Evolutionary conservation across 2,888 invertebrate genomes (phyloP).

Genomic region (Meandrusa payeni): DNA sequence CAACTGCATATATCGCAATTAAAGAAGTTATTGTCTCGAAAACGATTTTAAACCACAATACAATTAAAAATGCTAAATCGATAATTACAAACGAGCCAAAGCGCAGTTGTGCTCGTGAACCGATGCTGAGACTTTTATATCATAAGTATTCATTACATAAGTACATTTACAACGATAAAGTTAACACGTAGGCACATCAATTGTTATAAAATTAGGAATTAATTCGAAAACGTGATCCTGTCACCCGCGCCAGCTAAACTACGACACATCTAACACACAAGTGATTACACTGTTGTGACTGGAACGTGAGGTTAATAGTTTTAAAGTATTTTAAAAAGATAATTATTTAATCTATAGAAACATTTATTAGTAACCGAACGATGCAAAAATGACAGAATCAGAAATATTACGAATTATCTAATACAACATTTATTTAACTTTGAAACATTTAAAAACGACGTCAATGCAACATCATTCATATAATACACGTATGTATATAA

Average conservation of each 20-base stretch:
- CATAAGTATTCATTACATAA: slow-evolving; percentile 56
- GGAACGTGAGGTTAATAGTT: slow-evolving; percentile 44
- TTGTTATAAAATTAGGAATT: slow-evolving; percentile 79
- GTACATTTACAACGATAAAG: slow-evolving; percentile 69
- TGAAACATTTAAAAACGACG: slow-evolving; percentile 49
- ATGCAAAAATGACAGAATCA: slow-evolving; percentile 36
- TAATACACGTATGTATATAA: slow-evolving; percentile 51
- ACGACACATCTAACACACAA: slow-evolving; percentile 65
- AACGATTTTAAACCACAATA: slow-evolving; percentile 44
- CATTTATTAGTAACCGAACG: slow-evolving; percentile 31
- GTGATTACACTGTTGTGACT: slow-evolving; percentile 49
- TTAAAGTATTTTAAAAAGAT: slow-evolving; percentile 37
- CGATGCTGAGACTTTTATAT: slow-evolving; percentile 48
- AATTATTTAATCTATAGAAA: slow-evolving; percentile 28
- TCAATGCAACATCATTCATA: slow-evolving; percentile 59
- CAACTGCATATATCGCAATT: slow-evolving; percentile 30
- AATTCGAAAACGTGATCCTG: slow-evolving; percentile 72
- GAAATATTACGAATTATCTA: slow-evolving; percentile 42
- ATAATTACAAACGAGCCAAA: slow-evolving; percentile 26
- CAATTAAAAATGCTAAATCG: slow-evolving; percentile 38
- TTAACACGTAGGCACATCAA: slow-evolving; percentile 82
- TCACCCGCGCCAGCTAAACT: slow-evolving; percentile 60
- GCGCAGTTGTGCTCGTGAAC: slow-evolving; percentile 34
- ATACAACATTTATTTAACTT: slow-evolving; percentile 63
- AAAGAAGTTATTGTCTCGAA: slow-evolving; percentile 57